Conservation (phyloP, 1,140 invertebrate species). For the Zaprionus nigranus region DNA sequence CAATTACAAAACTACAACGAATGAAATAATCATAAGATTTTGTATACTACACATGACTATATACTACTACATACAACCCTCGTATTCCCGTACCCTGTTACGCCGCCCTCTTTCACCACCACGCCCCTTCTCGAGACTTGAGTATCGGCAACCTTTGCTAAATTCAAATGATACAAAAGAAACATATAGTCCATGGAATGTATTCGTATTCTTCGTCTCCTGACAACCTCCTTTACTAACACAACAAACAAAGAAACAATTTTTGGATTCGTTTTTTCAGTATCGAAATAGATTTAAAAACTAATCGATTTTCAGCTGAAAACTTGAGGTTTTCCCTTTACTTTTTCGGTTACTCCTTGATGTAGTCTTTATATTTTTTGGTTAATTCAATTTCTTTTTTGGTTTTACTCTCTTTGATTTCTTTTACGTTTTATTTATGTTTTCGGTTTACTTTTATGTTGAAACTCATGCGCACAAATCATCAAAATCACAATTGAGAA, state of each 20-base stretch:
- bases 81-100: slow-evolving; percentile 14
- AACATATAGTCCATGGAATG: slow-evolving; percentile 49
- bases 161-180: slow-evolving; percentile 31
- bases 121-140: slow-evolving; percentile 2
- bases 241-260: slow-evolving; percentile 23
- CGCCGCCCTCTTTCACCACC: not conserved
- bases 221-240: slow-evolving; percentile 58
- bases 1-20: slow-evolving; percentile 19
- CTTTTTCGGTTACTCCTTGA: slow-evolving; percentile 42
- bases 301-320: slow-evolving; percentile 84
- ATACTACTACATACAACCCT: slow-evolving; percentile 34
- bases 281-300: slow-evolving; percentile 81
- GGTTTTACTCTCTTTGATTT: slow-evolving; percentile 21
- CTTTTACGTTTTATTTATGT: slow-evolving; percentile 23
- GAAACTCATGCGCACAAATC: slow-evolving; percentile 79
- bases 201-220: slow-evolving; percentile 47
- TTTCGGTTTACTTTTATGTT: slow-evolving; percentile 38
- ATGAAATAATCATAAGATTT: slow-evolving; percentile 9
- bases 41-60: not conserved
- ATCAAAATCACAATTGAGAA: slow-evolving; percentile 52
- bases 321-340: slow-evolving; percentile 54
- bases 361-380: slow-evolving; percentile 29
- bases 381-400: slow-evolving; percentile 49
- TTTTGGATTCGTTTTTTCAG: slow-evolving; percentile 42
- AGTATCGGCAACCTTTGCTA: slow-evolving; percentile 23